These are phyloP conservation scores for Catagonus wagneri DNA, from an alignment of 2,113 vertebrate species.

Conservation along the genomic window DNA sequence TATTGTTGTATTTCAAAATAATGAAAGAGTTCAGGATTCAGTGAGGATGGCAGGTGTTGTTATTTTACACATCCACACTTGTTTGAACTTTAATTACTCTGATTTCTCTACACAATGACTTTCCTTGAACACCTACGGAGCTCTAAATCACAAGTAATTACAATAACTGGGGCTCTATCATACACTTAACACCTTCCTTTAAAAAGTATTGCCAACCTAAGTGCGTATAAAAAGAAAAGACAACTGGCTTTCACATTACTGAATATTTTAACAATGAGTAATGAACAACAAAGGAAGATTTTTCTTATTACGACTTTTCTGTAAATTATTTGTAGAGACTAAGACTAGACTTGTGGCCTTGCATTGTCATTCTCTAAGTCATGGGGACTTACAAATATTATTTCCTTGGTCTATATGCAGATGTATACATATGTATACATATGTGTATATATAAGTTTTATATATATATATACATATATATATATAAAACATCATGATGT, in stretches of 20 bases:
- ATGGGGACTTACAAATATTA: not conserved
- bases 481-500: too few relatives aligned
- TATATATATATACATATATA: too few relatives aligned
- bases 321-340: not conserved
- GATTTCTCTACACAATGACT: slow-evolving; percentile 29
- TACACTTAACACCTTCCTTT: not conserved
- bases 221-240: not conserved
- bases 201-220: not conserved
- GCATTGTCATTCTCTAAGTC: not conserved
- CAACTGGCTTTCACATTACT: not conserved
- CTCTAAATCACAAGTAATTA: slow-evolving; percentile 40
- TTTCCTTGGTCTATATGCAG: not conserved
- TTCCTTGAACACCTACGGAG: not conserved
- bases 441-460: too few relatives aligned
- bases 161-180: not conserved
- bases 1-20: slow-evolving; percentile 62
- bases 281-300: not conserved
- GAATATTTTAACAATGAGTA: not conserved
- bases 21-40: slow-evolving; percentile 42
- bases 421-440: too few relatives aligned
- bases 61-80: slow-evolving; percentile 39
- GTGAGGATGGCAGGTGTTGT: slow-evolving; percentile 26
- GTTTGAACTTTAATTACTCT: slow-evolving; percentile 63
- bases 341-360: not conserved
- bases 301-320: not conserved